These are phyloP conservation scores for Catonia carolina DNA, from an alignment of 2,888 invertebrate species.

Conservation along the genomic window DNA sequence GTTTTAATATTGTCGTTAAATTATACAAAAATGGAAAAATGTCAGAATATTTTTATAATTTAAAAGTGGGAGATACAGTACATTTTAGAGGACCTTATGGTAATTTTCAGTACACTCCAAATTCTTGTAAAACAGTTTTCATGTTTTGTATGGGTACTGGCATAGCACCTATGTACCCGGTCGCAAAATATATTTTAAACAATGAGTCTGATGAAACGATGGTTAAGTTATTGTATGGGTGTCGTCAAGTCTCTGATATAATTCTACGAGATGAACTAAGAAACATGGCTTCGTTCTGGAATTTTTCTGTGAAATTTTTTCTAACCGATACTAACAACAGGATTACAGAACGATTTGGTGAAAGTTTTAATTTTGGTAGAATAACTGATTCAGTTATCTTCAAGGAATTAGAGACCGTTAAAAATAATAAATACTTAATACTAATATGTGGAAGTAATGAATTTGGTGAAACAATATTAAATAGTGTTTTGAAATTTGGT, in stretches of 20 bases:
- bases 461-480: conserved; percentile 49
- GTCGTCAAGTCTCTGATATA: conserved; percentile 50
- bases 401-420: conserved; percentile 38
- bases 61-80: conserved; percentile 48
- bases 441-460: conserved; percentile 56
- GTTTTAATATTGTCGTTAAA: conserved; percentile 57
- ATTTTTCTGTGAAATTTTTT: conserved; percentile 59
- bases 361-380: conserved; percentile 45
- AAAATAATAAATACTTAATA: conserved; percentile 43
- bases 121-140: conserved; percentile 44
- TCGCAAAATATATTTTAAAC: conserved; percentile 53
- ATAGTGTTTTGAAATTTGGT: conserved; percentile 38
- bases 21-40: conserved; percentile 52
- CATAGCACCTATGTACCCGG: conserved; percentile 60
- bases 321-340: conserved; percentile 43
- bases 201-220: conserved; percentile 62
- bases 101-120: conserved; percentile 46
- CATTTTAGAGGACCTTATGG: conserved; percentile 72
- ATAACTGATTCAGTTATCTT: conserved; percentile 42
- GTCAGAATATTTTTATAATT: conserved; percentile 48
- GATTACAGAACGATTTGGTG: conserved; percentile 46
- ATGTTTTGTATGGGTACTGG: conserved; percentile 68
- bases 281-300: conserved; percentile 59
- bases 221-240: conserved; percentile 57
- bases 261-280: conserved; percentile 56